Evolutionary conservation across 2,113 vertebrate genomes (phyloP).

Genomic region (Sinocyclocheilus anophthalmus): DNA sequence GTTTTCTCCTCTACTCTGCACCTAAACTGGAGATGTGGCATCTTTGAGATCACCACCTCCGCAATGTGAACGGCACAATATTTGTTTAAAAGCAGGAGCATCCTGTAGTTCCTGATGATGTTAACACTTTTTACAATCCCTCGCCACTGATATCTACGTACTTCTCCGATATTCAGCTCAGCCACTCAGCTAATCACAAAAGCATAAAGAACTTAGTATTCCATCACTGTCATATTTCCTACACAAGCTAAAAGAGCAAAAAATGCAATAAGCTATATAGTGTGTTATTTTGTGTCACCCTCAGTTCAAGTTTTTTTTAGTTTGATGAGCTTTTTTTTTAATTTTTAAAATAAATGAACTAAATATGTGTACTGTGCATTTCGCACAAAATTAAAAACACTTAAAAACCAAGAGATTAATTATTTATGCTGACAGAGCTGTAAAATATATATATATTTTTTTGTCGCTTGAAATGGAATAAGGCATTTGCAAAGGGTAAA

Average conservation of each 20-base stretch:
- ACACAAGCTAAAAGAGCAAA: conserved; percentile 40
- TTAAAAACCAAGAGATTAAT: conserved; percentile 23
- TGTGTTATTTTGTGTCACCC: conserved; percentile 19
- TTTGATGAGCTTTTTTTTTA: neutral
- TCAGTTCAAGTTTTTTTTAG: conserved; percentile 21
- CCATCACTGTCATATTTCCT: conserved; percentile 23
- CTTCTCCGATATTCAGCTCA: conserved; percentile 32
- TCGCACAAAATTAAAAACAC: conserved; percentile 25
- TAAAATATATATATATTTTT: too few relatives aligned
- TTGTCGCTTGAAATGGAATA: conserved; percentile 70
- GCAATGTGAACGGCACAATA: conserved; percentile 24
- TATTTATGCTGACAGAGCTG: conserved; percentile 1
- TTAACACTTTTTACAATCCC: conserved; percentile 29
- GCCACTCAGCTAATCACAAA: conserved; percentile 29
- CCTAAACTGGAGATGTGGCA: conserved; percentile 4
- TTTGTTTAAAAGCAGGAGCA: conserved; percentile 7
- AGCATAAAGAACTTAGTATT: conserved; percentile 46
- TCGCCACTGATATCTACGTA: conserved; percentile 33
- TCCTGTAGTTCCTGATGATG: neutral
- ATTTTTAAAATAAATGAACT: conserved; percentile 10
- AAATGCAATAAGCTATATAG: conserved; percentile 22
- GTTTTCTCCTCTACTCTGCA: neutral
- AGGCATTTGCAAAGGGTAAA: conserved; percentile 75
- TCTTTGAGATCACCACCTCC: conserved; percentile 16
- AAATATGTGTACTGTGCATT: neutral